These are phyloP conservation scores for Eudorcas thomsonii DNA, from an alignment of 2,113 vertebrate species.

Conservation along the genomic window DNA sequence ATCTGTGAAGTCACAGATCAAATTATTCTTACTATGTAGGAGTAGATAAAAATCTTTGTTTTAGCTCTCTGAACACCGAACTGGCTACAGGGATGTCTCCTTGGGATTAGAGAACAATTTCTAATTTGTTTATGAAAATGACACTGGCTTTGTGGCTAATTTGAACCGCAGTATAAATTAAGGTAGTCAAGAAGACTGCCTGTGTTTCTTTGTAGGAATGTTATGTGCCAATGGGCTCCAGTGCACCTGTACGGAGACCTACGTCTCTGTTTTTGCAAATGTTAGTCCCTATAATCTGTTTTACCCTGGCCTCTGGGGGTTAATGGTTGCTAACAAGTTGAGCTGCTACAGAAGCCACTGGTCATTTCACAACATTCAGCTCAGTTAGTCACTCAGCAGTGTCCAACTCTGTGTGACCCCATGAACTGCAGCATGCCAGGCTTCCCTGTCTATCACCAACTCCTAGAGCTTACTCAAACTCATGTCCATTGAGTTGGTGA, in stretches of 20 bases:
- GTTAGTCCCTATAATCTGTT: neutral
- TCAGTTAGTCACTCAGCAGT: neutral
- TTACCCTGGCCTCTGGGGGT: neutral
- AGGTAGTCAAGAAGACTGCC: neutral
- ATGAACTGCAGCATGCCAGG: neutral
- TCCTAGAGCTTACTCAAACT: neutral
- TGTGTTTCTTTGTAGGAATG: neutral
- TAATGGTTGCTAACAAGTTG: neutral
- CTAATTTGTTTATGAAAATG: conserved; percentile 30
- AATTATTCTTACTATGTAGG: neutral
- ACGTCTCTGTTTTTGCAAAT: neutral
- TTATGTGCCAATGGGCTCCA: neutral
- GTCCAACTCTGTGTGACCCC: neutral
- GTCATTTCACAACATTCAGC: neutral
- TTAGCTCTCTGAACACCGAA: neutral
- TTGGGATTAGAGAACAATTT: neutral
- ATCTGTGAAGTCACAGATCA: neutral
- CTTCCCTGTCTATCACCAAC: neutral
- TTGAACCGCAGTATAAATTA: conserved; percentile 8
- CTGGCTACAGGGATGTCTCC: neutral
- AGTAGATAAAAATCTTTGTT: neutral
- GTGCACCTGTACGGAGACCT: neutral
- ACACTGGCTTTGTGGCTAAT: neutral
- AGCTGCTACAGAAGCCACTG: neutral
- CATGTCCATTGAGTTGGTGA: neutral